Conservation (phyloP, 2,888 invertebrate species). For the Pachydiplax longipennis region DNA sequence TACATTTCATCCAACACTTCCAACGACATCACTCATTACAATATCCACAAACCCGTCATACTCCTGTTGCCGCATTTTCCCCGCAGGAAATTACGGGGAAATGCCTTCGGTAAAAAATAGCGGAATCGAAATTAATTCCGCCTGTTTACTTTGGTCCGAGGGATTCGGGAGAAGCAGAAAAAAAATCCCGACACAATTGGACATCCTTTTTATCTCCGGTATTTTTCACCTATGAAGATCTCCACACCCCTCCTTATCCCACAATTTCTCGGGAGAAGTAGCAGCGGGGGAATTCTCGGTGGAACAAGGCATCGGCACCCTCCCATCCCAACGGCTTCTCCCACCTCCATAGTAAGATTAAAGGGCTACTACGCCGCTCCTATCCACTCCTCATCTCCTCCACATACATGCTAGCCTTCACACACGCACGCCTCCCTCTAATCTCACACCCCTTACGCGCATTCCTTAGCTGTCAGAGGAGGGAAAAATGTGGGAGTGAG, state of each 20-base stretch:
- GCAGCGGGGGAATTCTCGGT: neutral
- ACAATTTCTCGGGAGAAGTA: neutral
- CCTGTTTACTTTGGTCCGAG: neutral
- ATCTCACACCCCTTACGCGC: conserved; percentile 10
- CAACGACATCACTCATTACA: no score
- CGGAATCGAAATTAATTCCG: neutral
- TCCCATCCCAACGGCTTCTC: neutral
- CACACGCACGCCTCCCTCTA: neutral
- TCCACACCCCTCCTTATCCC: neutral
- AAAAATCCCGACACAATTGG: neutral
- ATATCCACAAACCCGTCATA: no score
- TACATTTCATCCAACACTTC: no score
- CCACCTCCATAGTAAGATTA: conserved; percentile 14
- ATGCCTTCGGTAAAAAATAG: no score
- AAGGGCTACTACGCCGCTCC: conserved; percentile 11
- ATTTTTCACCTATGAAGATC: neutral
- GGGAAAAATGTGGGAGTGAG: neutral
- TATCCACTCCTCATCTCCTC: neutral
- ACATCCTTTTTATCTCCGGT: neutral
- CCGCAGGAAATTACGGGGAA: no score
- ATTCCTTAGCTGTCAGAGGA: conserved; percentile 22
- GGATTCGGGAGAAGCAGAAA: neutral
- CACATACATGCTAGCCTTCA: conserved; percentile 28
- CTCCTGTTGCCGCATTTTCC: no score
- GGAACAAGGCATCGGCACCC: neutral